Conservation (phyloP, 2,888 invertebrate genomes). For the Amiota mariae region DNA sequence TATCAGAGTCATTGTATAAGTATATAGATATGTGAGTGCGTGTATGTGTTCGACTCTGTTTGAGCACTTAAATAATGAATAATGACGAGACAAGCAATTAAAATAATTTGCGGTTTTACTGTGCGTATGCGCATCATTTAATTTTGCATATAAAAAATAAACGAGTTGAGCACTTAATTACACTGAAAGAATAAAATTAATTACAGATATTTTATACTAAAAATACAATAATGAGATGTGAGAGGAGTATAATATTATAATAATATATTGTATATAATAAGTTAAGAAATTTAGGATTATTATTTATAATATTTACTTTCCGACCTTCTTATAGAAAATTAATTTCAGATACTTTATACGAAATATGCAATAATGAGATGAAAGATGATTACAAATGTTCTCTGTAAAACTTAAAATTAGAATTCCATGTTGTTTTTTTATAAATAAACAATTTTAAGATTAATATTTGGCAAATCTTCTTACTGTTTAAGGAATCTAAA, state of each 20-base stretch:
- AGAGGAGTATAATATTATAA: too few species aligned
- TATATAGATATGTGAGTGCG: conserved; percentile 30
- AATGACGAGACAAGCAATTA: conserved; percentile 72
- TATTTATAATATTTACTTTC: too few species aligned
- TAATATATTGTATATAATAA: too few species aligned
- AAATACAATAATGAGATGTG: too few species aligned
- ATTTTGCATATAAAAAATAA: conserved; percentile 62
- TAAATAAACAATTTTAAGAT: too few species aligned
- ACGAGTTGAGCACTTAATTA: conserved; percentile 61
- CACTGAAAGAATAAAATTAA: conserved; percentile 50
- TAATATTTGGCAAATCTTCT: background rate
- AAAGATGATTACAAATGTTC: too few species aligned
- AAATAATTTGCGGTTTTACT: conserved; percentile 71
- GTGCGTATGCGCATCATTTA: conserved; percentile 72
- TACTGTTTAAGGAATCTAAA: background rate
- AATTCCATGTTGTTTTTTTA: too few species aligned
- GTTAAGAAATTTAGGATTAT: too few species aligned
- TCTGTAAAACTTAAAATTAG: too few species aligned
- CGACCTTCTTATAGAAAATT: too few species aligned
- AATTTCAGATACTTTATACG: conserved; percentile 35
- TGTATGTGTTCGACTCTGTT: conserved; percentile 52
- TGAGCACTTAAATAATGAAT: conserved; percentile 70
- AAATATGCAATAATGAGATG: too few species aligned
- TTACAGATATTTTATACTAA: conserved; percentile 34
- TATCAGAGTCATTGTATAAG: background rate